Evolutionary conservation across 2,113 vertebrate genomes (phyloP).

Genomic region (Elgaria multicarinata): DNA sequence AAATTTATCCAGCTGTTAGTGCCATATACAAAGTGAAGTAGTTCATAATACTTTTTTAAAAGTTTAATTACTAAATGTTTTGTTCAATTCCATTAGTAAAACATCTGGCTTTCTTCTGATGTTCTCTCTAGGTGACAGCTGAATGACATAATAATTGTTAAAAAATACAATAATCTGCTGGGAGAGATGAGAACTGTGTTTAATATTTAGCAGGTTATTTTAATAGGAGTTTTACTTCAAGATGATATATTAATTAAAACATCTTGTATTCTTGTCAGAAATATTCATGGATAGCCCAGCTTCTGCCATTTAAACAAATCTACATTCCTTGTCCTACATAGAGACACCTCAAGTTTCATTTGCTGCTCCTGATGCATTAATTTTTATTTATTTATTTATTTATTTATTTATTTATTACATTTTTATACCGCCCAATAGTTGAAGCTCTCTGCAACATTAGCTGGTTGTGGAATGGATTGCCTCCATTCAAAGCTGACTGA

Average conservation of each 20-base stretch:
- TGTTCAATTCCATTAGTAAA: slow-evolving; percentile 11
- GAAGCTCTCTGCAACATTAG: too few relatives aligned
- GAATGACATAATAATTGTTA: slow-evolving; percentile 11
- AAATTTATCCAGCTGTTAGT: slow-evolving; percentile 27
- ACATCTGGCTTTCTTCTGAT: slow-evolving; percentile 24
- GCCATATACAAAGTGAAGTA: background rate
- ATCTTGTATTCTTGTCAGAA: background rate
- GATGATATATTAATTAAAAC: background rate
- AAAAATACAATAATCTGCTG: background rate
- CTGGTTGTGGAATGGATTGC: too few relatives aligned
- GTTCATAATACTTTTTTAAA: slow-evolving; percentile 36
- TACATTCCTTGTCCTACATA: background rate
- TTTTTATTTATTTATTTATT: too few relatives aligned
- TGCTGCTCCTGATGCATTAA: background rate
- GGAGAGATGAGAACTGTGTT: background rate
- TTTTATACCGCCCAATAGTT: too few relatives aligned
- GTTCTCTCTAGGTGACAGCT: slow-evolving; percentile 26
- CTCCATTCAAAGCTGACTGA: background rate
- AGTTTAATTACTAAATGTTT: slow-evolving; percentile 43
- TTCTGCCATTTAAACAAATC: background rate
- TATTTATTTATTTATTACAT: too few relatives aligned
- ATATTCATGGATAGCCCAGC: background rate
- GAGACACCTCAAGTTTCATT: background rate
- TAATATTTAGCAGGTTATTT: background rate
- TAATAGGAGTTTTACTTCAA: background rate